These are phyloP conservation scores for Malurus cyaneus DNA, from an alignment of 2,113 vertebrate genomes.

Conservation along the genomic window DNA sequence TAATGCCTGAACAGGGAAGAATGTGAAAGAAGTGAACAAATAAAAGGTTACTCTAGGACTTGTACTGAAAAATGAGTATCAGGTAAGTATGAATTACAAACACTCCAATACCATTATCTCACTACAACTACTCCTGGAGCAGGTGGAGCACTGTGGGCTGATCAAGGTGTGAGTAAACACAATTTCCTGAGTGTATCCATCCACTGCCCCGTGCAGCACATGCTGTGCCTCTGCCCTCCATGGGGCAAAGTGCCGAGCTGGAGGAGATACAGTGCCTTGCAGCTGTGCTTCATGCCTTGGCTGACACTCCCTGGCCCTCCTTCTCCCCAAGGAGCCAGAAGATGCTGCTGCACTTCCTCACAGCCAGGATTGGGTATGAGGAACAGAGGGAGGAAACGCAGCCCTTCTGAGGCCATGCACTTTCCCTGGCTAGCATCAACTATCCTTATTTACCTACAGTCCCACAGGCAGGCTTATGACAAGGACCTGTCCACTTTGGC, in stretches of 20 bases:
- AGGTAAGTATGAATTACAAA: not conserved
- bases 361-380: not conserved
- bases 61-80: not conserved
- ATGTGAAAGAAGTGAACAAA: not conserved
- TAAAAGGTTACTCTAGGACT: not conserved
- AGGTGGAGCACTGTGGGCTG: not conserved
- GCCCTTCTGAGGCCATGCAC: not conserved
- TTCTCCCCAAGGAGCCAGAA: not conserved
- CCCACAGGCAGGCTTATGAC: not conserved
- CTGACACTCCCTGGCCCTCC: not conserved
- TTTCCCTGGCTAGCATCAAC: not conserved
- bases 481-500: slow-evolving; percentile 19
- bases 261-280: fast-evolving
- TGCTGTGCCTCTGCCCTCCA: not conserved
- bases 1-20: not conserved
- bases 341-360: not conserved
- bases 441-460: not conserved
- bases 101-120: not conserved
- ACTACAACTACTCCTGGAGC: not conserved
- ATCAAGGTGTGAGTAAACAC: not conserved
- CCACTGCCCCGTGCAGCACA: not conserved
- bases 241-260: fast-evolving
- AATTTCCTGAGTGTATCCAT: not conserved
- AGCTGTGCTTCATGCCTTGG: not conserved
- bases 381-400: not conserved